These are phyloP conservation scores for Megalurothrips usitatus DNA, from an alignment of 2,888 invertebrate species.

Conservation along the genomic window DNA sequence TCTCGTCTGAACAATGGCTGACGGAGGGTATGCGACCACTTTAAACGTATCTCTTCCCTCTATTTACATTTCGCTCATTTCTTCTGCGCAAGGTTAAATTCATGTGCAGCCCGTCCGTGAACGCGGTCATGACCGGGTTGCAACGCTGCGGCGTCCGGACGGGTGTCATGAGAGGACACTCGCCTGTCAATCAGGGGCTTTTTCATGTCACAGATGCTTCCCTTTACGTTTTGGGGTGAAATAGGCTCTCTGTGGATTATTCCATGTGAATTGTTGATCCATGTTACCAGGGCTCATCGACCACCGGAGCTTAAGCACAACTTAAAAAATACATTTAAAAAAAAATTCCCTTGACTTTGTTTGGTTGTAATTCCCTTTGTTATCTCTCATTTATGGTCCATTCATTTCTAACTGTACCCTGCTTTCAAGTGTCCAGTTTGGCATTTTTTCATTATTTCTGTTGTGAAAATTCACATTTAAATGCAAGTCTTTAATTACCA, in stretches of 20 bases:
- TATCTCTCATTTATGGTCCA: background rate
- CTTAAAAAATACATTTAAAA: background rate
- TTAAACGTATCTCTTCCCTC: background rate
- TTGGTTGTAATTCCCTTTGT: background rate
- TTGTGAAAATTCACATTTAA: too few relatives aligned
- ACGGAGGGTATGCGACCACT: background rate
- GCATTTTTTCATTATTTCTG: too few relatives aligned
- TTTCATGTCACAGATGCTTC: constrained; percentile 1
- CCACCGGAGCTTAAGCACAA: background rate
- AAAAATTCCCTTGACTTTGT: background rate
- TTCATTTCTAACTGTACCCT: background rate
- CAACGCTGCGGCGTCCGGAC: too few relatives aligned
- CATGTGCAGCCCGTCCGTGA: too few relatives aligned
- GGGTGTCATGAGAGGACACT: too few relatives aligned
- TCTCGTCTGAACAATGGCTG: background rate
- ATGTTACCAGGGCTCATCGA: too few relatives aligned
- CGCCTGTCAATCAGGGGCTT: too few relatives aligned
- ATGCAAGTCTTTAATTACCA: too few relatives aligned
- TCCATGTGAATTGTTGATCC: background rate
- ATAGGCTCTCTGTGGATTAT: background rate
- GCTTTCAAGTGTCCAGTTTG: background rate
- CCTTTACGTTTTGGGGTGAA: background rate
- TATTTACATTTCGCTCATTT: background rate
- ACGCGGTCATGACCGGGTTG: too few relatives aligned
- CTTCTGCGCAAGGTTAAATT: too few relatives aligned